Evolutionary conservation across 92 coral and sea anemone genomes (phyloP).

Genomic region (Umimayanthus chanpuru): DNA sequence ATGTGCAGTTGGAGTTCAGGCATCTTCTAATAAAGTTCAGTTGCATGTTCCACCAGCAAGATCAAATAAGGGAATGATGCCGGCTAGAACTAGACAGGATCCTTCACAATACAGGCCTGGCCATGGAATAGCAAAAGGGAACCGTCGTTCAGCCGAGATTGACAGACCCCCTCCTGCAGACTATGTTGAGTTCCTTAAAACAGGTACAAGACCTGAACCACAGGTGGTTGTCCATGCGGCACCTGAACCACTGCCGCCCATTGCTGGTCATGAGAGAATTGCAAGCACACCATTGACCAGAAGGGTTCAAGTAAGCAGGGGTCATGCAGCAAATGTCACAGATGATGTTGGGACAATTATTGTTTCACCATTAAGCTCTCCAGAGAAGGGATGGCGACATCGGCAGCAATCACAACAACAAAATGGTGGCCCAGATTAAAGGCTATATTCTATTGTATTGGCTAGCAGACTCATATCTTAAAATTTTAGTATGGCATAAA

Average conservation of each 20-base stretch:
- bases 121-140: slow-evolving; percentile 68
- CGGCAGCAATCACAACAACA: slow-evolving; percentile 79
- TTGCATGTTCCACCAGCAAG: slow-evolving; percentile 83
- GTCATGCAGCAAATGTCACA: slow-evolving; percentile 56
- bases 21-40: slow-evolving; percentile 87
- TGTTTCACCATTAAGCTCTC: slow-evolving; percentile 95
- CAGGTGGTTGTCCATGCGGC: slow-evolving; percentile 91
- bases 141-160: slow-evolving; percentile 58
- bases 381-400: slow-evolving; percentile 98
- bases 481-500: neutral
- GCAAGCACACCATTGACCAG: slow-evolving; percentile 67
- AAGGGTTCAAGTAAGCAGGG: slow-evolving; percentile 68
- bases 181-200: slow-evolving; percentile 88
- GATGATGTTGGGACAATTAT: slow-evolving; percentile 92
- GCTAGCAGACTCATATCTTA: slow-evolving; percentile 1
- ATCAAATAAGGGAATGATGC: slow-evolving; percentile 82
- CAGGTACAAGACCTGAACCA: slow-evolving; percentile 87
- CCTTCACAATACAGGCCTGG: slow-evolving; percentile 83
- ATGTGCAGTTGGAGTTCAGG: slow-evolving; percentile 84
- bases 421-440: slow-evolving; percentile 60
- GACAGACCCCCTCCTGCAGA: slow-evolving; percentile 82
- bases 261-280: slow-evolving; percentile 66
- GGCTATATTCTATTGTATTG: neutral
- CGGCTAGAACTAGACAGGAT: slow-evolving; percentile 69
- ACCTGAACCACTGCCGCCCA: slow-evolving; percentile 97